Base-by-base conservation (phyloP, 2,888 invertebrate species). In the Athripsodes cinereus region DNA sequence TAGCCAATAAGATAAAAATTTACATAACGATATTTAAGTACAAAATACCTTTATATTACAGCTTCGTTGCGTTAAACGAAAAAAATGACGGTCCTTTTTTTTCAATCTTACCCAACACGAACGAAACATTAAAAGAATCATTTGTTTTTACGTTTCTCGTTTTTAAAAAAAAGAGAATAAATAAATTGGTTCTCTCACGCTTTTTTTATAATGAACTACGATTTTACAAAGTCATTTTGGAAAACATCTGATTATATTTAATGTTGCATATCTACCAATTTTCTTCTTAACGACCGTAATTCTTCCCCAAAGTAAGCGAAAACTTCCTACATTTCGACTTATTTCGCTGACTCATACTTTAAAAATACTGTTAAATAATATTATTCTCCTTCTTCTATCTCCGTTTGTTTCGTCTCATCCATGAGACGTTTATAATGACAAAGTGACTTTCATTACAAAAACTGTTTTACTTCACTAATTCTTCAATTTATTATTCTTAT, bases 181-280 rank as follows among this genome's bases (percentile, higher is more conserved):
- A n/a, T n/a, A 19, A 19, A 26, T 6, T n/a, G 21, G 19, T 56
- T 44, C 50, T 51, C 16, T 40, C 40, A 16, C 40, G 40, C 40
- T 40, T 16, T 40, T 16, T 40, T 40, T 40, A 40, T 40, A 40
- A 40, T 40, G 40, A 40, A 40, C 40, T 40, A 54, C 26, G 49
- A 58, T 46, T 50, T 58, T 26, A 31, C 44, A 22, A 22, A 40
- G 58, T 51, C 58, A 53, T 54, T 58, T 51, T 51, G 40, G 31
- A 44, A 51, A 54, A 50, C 31, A 58, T 58, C 53, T 58, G 54
- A 54, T 58, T 58, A 58, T 54, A 54, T 58, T 53, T 58, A 51
- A 40, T 31, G 34, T 49, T 48, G 55, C 46, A 26, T 47, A 47
- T 19, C 21, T 20, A 21, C 47, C 47, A 47, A 21, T 50, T 50